Evolutionary conservation across 64 coral and sea anemone genomes (phyloP), one percentile per base, ranked within the genome.

Genomic region (Porites australiensis): DNA sequence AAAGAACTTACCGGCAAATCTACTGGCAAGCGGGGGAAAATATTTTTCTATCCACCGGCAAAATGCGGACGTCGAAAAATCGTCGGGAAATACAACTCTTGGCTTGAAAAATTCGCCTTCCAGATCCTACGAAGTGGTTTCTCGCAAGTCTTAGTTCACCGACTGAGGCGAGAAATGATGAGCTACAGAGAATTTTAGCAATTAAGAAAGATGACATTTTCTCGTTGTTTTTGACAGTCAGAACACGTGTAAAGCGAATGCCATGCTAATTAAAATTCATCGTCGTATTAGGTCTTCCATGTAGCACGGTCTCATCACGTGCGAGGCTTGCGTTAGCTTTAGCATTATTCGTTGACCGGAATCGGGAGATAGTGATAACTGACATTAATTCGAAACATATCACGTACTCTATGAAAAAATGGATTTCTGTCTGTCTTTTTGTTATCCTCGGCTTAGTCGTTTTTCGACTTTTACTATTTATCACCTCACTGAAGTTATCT

Each of bases 161-260:
- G 19, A n/a, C 18, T 47, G 10, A 19, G 13, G 18, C 53, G 20
- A 10, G 18, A 18, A 18, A 12, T 49, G 19, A 50, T 50, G 50
- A 8, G 49, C 19, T 55, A 43, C 13, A 82, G 44, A 48, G 14
- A 82, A 62, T 44, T 18, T 6, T 82, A 44, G 11, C 8, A 46
- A 18, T 48, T 6, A 50, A 84, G 64, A 46, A 27, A 44, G 7
- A 16, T 46, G 47, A 68, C 47, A 84, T 50, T 66, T 62, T 27
- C 58, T 14, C 64, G 59, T 20, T 44, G 18, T 49, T 68, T 15
- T 68, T 8, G 64, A 10, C 16, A 37, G 27, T 21, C 6, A 11
- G 44, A 12, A 44, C 81, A 84, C 81, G 81, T 84, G 81, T n/a
- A 50, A 8, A 13, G 44, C 48, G 81, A 84, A n/a, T 84, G 81